A percentile compares a stretch with the other conserved stretches of the same genome.
These are phyloP conservation scores for Pseudococcus jackbeardsleyi DNA, from an alignment of 2,888 invertebrate genomes.

Conservation along the genomic window DNA sequence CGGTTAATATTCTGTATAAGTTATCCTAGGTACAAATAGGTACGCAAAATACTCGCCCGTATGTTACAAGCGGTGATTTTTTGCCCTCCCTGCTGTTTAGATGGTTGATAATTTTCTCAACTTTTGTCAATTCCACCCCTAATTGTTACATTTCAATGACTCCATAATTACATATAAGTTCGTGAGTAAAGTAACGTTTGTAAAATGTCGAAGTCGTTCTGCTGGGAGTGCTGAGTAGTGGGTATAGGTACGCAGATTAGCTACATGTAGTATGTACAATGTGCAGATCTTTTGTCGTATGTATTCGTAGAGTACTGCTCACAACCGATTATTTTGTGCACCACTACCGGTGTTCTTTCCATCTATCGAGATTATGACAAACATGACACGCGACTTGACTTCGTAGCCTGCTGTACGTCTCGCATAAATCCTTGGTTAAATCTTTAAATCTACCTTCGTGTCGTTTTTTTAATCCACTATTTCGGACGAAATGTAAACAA, in stretches of 20 bases:
- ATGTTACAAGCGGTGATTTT: slow-evolving; percentile 31
- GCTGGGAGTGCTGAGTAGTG: too few relatives aligned
- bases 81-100: slow-evolving; percentile 24
- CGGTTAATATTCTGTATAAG: too few relatives aligned
- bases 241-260: too few relatives aligned
- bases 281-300: not conserved
- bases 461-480: not conserved
- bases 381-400: not conserved
- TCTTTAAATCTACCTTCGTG: not conserved
- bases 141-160: slow-evolving; percentile 36
- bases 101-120: slow-evolving; percentile 64
- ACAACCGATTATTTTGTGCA: not conserved
- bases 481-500: not conserved
- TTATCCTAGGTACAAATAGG: too few relatives aligned
- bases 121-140: slow-evolving; percentile 45
- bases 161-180: not conserved
- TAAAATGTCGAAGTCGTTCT: not conserved
- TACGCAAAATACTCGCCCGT: slow-evolving; percentile 40
- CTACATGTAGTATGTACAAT: too few relatives aligned
- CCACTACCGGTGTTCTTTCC: not conserved
- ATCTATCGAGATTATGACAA: not conserved
- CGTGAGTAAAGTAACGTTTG: slow-evolving; percentile 11
- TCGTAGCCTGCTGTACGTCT: not conserved
- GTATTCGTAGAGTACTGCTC: not conserved
- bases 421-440: not conserved